phyloP scores from a whole-genome alignment of 1,140 invertebrate genomes.

The Drosophila pandora region DNA sequence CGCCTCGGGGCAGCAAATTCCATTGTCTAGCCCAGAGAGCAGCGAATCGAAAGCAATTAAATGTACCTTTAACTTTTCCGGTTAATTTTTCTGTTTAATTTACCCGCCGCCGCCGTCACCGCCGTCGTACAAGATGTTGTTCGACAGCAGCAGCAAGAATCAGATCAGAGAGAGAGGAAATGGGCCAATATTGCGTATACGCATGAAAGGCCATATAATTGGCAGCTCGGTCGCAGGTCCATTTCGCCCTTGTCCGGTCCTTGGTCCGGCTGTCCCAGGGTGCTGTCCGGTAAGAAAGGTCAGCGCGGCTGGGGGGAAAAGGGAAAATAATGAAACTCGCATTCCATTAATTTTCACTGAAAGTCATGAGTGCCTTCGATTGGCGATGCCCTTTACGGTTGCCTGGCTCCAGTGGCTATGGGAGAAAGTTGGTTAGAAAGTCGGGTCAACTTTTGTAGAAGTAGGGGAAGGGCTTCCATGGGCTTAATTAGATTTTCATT shows the following conservation, averaged over 20 bases:
- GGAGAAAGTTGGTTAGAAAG: not conserved
- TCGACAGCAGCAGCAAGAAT: constrained; percentile 7
- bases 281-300: constrained; percentile 5
- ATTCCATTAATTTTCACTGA: constrained; percentile 57
- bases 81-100: constrained; percentile 63
- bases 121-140: constrained; percentile 35
- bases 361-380: constrained; percentile 53
- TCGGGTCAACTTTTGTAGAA: not conserved
- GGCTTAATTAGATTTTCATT: too few relatives aligned
- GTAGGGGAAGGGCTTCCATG: too few relatives aligned
- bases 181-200: constrained; percentile 62
- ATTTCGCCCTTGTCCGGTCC: constrained; percentile 27
- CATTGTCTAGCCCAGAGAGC: constrained; percentile 46
- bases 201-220: constrained; percentile 33
- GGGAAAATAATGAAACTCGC: constrained; percentile 33
- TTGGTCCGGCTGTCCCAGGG: not conserved
- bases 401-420: not conserved
- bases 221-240: constrained; percentile 8
- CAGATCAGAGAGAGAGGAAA: constrained; percentile 13
- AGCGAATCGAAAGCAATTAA: constrained; percentile 53
- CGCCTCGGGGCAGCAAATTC: constrained; percentile 10
- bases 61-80: constrained; percentile 59
- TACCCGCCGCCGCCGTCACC: constrained; percentile 13
- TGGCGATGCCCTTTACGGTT: constrained; percentile 17
- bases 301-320: constrained; percentile 19